A percentile compares a stretch with the other conserved stretches of the same genome.
phyloP scores from a whole-genome alignment of 2,113 vertebrate genomes.

The Cygnus buccinator region DNA sequence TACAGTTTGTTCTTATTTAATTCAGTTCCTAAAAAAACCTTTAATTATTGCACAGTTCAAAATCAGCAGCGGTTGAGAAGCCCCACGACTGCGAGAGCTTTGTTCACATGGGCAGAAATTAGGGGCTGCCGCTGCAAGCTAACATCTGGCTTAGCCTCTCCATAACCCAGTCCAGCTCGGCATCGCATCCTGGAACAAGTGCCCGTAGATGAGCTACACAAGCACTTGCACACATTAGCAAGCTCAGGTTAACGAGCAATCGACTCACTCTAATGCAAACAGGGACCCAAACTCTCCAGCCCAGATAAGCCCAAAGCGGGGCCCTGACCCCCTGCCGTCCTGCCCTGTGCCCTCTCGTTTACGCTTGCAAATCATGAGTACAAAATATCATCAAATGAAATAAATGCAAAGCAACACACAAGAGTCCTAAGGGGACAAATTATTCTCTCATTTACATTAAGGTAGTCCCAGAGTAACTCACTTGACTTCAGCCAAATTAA shows the following conservation, averaged over 20 bases:
- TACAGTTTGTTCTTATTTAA: not conserved
- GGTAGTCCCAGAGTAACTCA: not conserved
- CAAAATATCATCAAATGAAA: not conserved
- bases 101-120: not conserved
- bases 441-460: not conserved
- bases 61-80: not conserved
- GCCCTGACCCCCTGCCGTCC: rapidly evolving
- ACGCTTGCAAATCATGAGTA: not conserved
- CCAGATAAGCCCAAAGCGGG: too few species aligned
- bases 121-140: not conserved
- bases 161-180: not conserved
- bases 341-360: not conserved
- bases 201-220: not conserved
- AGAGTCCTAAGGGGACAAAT: not conserved
- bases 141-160: not conserved
- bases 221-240: not conserved
- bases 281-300: not conserved
- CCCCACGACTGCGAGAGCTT: not conserved
- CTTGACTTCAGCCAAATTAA: not conserved
- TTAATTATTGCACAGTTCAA: not conserved
- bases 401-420: not conserved
- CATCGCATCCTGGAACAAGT: not conserved
- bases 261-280: not conserved
- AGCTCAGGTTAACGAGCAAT: slow-evolving; percentile 3
- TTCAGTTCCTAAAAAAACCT: not conserved